These are phyloP conservation scores for Stenolophus ochropezus DNA, from an alignment of 2,888 invertebrate species.

Conservation along the genomic window DNA sequence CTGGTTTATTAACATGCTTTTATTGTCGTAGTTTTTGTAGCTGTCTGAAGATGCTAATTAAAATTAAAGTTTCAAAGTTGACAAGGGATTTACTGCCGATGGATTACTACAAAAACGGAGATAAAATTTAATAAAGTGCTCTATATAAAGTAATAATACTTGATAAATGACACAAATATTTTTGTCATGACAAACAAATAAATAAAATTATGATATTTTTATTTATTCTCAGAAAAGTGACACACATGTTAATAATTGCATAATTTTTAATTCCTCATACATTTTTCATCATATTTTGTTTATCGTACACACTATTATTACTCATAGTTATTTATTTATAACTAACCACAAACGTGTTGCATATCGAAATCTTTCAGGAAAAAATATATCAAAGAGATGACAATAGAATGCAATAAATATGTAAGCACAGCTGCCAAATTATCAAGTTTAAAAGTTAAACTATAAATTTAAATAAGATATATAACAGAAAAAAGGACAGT, in stretches of 20 bases:
- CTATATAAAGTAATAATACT: background rate
- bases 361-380: too few species aligned
- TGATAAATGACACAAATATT: background rate
- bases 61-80: conserved; percentile 10
- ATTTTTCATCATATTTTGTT: too few species aligned
- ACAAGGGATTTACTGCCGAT: background rate
- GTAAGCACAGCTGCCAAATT: too few species aligned
- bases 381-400: too few species aligned
- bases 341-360: too few species aligned
- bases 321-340: too few species aligned
- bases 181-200: background rate
- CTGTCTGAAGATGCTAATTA: conserved; percentile 14
- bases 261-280: too few species aligned
- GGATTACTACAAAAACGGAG: conserved; percentile 9
- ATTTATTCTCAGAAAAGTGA: background rate
- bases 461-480: too few species aligned
- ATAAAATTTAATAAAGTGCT: background rate
- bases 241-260: background rate
- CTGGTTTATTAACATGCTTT: conserved; percentile 13
- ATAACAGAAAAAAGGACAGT: too few species aligned
- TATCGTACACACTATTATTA: too few species aligned
- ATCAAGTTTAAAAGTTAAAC: too few species aligned
- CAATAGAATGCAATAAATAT: too few species aligned
- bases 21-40: conserved; percentile 2
- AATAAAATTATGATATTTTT: background rate